Evolutionary conservation across 2,888 invertebrate species (phyloP).

Genomic region (Neria commutata): DNA sequence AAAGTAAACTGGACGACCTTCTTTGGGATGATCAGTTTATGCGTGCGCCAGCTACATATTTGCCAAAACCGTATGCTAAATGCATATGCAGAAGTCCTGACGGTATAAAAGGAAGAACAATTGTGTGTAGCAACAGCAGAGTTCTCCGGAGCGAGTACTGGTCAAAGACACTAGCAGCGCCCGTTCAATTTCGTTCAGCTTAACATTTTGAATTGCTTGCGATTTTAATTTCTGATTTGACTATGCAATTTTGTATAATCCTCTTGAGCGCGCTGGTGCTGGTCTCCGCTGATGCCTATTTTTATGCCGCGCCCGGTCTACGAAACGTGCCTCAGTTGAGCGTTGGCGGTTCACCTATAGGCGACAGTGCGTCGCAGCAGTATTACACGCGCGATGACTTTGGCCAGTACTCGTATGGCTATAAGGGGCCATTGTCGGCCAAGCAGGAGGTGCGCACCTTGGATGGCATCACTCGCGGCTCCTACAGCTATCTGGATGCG

Average conservation of each 20-base stretch:
- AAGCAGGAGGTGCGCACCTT: conserved; percentile 67
- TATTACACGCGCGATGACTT: conserved; percentile 69
- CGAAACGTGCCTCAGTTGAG: conserved; percentile 44
- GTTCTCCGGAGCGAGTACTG: conserved; percentile 51
- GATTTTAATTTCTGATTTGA: conserved; percentile 16
- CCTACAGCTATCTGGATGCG: conserved; percentile 68
- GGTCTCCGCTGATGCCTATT: conserved; percentile 39
- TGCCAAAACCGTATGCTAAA: not conserved
- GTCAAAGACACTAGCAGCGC: conserved; percentile 45
- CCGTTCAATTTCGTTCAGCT: conserved; percentile 17
- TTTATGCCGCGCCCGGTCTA: conserved; percentile 35
- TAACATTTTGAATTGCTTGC: not conserved
- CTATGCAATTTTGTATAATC: conserved; percentile 51
- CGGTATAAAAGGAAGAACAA: conserved; percentile 55
- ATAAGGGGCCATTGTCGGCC: conserved; percentile 67
- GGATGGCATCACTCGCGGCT: conserved; percentile 68
- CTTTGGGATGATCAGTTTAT: conserved; percentile 49
- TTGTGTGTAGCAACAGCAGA: conserved; percentile 37
- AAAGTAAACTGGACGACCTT: conserved; percentile 60
- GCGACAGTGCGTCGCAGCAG: conserved; percentile 62
- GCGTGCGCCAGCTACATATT: not conserved
- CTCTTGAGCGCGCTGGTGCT: conserved; percentile 42
- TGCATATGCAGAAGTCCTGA: not conserved
- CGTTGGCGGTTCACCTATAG: conserved; percentile 46
- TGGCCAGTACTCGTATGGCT: conserved; percentile 70